Evolutionary conservation across 2,888 invertebrate species (phyloP).

Genomic region (Eurois occulta): DNA sequence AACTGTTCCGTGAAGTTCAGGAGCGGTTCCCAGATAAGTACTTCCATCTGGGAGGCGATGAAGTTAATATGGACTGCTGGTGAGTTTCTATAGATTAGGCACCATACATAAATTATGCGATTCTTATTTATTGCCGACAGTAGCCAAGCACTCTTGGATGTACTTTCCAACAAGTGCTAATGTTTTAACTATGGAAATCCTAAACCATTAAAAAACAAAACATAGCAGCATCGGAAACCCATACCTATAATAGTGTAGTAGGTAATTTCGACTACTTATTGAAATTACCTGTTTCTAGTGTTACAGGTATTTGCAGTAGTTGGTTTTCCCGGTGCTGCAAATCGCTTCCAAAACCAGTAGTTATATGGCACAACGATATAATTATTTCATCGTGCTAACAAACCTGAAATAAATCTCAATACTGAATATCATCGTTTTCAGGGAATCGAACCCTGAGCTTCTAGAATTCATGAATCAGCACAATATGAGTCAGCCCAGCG

Average conservation of each 20-base stretch:
- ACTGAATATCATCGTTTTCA: constrained; percentile 52
- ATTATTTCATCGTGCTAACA: not conserved
- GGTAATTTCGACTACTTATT: not conserved
- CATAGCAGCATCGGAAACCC: no score
- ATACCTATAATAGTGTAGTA: no score
- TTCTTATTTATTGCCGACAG: not conserved
- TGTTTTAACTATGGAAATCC: not conserved
- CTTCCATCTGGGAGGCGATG: constrained; percentile 98
- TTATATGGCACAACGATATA: not conserved
- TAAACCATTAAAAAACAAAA: not conserved
- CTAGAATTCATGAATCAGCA: constrained; percentile 76
- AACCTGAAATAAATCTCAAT: not conserved
- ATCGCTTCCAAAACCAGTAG: not conserved
- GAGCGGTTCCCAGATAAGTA: constrained; percentile 94
- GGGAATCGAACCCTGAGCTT: constrained; percentile 81
- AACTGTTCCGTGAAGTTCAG: constrained; percentile 93
- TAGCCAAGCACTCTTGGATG: not conserved
- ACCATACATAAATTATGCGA: not conserved
- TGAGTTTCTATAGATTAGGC: constrained; percentile 75
- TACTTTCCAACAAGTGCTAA: not conserved
- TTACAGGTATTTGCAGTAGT: not conserved
- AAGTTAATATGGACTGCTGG: constrained; percentile 96
- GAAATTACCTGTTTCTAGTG: not conserved
- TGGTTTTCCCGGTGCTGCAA: not conserved
- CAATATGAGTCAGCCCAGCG: constrained; percentile 69